Evolutionary conservation across 2,797 vertebrate genomes (phyloP), one percentile per base, ranked within the genome.

Genomic region (Lutjanus campechanus): DNA sequence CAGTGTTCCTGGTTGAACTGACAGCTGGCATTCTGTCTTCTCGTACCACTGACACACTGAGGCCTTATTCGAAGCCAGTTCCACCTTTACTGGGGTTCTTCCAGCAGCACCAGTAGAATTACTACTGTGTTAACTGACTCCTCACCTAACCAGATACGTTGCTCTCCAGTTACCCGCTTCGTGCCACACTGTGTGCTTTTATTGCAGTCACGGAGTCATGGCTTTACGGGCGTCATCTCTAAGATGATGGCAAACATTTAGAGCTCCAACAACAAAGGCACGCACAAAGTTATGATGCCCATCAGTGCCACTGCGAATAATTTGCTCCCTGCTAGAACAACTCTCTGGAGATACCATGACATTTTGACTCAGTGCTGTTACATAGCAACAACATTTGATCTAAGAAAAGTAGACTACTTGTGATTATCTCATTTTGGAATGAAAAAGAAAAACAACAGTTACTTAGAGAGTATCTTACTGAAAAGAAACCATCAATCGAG

Each of bases 11-110:
- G 84, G 76, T 84, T 69, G 76, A 85, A 85, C 82, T 80, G 88
- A 91, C 92, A 95, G 92, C 94, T 94, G 91, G 89, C 64, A 50
- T 70, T 88, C 91, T 81, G 89, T 82, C 80, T 79, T 63, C 77
- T 71, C 59, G 62, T 90, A 84, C 88, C 84, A 74, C 75, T 84
- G 85, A 92, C 85, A 90, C 87, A 89, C 41, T 71, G 83, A 79
- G 77, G 86, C 88, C 78, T 76, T 78, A 69, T 76, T 85, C 47
- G 47, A 59, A 54, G 70, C 82, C 87, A 83, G 68, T 75, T 88
- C 76, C 84, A 93, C 92, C 92, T 93, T 87, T 81, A 78, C 77
- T 87, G 86, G 85, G 79, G 44, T 75, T 82, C 76, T 65, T 91
- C 90, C 84, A 90, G 81, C 72, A 69, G 81, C 72, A 69, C 64